These are phyloP conservation scores for Calephelis nemesis DNA, from an alignment of 1,140 invertebrate genomes.

Conservation along the genomic window DNA sequence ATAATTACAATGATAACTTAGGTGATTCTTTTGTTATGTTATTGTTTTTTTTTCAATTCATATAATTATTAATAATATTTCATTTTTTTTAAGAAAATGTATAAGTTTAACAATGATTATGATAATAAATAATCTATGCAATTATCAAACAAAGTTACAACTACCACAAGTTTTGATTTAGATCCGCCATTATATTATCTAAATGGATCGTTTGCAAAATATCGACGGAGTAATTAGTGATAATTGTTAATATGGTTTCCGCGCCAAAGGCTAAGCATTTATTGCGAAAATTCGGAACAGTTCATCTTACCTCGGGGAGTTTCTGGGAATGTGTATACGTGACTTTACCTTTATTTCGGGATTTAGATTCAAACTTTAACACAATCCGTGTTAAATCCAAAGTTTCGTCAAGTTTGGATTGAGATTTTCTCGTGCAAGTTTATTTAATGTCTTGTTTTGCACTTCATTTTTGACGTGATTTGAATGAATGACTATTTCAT, in stretches of 20 bases:
- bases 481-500: background rate
- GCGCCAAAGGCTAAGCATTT: conserved; percentile 57
- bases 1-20: no score
- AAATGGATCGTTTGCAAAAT: conserved; percentile 56
- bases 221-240: conserved; percentile 63
- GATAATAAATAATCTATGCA: no score
- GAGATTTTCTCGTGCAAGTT: background rate
- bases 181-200: conserved; percentile 54
- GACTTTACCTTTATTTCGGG: conserved; percentile 38
- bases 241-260: conserved; percentile 43
- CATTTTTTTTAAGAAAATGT: no score
- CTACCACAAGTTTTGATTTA: conserved; percentile 25
- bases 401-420: background rate
- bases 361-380: conserved; percentile 3
- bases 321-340: conserved; percentile 57
- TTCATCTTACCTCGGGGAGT: conserved; percentile 41
- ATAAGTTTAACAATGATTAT: no score
- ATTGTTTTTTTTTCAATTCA: no score
- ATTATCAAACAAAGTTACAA: no score
- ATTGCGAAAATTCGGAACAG: conserved; percentile 44
- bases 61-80: no score
- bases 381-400: background rate
- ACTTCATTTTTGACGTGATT: background rate
- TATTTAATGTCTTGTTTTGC: background rate
- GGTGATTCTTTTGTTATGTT: no score